phyloP scores from a whole-genome alignment of 53 echinoderm and acorn worm genomes.

The Actinopyga echinites region DNA sequence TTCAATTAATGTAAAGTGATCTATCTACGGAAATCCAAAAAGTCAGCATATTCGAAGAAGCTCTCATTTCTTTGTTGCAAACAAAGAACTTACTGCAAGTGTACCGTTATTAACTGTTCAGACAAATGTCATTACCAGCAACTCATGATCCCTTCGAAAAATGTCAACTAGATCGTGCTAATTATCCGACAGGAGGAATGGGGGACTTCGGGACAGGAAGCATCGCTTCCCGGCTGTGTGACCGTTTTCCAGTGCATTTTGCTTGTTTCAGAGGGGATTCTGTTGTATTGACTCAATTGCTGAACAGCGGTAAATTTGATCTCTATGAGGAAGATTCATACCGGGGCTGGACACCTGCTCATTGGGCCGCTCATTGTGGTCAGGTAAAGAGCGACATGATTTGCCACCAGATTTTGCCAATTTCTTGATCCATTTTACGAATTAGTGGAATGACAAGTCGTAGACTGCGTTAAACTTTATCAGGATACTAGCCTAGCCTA shows the following conservation, averaged over 20 bases:
- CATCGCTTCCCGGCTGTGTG: background rate
- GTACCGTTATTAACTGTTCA: too few species aligned
- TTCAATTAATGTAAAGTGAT: too few species aligned
- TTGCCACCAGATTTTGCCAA: too few species aligned
- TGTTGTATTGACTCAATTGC: conserved; percentile 10
- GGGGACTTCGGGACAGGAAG: conserved; percentile 5
- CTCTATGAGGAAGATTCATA: conserved; percentile 31
- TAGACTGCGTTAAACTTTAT: too few species aligned
- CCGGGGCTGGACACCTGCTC: conserved; percentile 44
- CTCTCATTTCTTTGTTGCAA: too few species aligned
- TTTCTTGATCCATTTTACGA: too few species aligned
- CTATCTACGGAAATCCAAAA: too few species aligned
- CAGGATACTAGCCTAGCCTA: too few species aligned
- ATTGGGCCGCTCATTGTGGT: conserved; percentile 24
- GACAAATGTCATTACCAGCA: too few species aligned
- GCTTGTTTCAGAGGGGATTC: conserved; percentile 27
- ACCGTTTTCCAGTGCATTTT: conserved; percentile 43
- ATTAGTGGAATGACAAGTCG: too few species aligned
- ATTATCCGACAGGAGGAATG: background rate
- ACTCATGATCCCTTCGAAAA: background rate
- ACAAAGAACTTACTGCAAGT: too few species aligned
- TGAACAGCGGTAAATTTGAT: conserved; percentile 44
- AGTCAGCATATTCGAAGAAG: too few species aligned
- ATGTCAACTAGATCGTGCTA: background rate
- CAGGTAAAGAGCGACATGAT: background rate